Evolutionary conservation across 2,888 invertebrate species (phyloP), one percentile per base, ranked within the genome.

Genomic region (Lathronympha strigana): DNA sequence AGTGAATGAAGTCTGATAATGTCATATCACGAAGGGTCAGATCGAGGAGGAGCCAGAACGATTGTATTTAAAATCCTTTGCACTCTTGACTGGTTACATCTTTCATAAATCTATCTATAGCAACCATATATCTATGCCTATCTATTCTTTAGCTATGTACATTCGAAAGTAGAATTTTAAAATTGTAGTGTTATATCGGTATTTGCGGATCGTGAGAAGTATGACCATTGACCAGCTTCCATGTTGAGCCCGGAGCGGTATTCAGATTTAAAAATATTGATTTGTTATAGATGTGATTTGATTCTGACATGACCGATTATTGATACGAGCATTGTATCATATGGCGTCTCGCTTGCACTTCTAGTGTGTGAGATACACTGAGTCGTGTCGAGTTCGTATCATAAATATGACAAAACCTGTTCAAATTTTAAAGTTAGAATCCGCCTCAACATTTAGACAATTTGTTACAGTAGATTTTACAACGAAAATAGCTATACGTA

Each of bases 401-500:
- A n/a, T n/a, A n/a, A n/a, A n/a, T n/a, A n/a, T n/a, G n/a, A n/a
- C n/a, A n/a, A n/a, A n/a, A n/a, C n/a, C n/a, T n/a, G n/a, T n/a
- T n/a, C n/a, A n/a, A n/a, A n/a, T n/a, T n/a, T n/a, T n/a, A n/a
- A n/a, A n/a, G n/a, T n/a, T n/a, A n/a, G n/a, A n/a, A n/a, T n/a
- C n/a, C n/a, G n/a, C n/a, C n/a, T n/a, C n/a, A n/a, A n/a, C n/a
- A n/a, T n/a, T n/a, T n/a, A 60, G 53, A 61, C 54, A 80, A 84
- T 80, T 86, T 86, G 87, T 89, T 87, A 87, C 79, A 71, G 85
- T 87, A 87, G 86, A 86, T 87, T 88, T 87, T 89, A 89, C 89
- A 90, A 90, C 89, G 89, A 90, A 90, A 83, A 81, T 84, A 85
- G 80, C 75, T 83, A 83, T 83, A n/a, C n/a, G 70, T 77, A 73